Evolutionary conservation across 2,113 vertebrate species (phyloP), one percentile per base, ranked within the genome.

Genomic region (Willisornis vidua): DNA sequence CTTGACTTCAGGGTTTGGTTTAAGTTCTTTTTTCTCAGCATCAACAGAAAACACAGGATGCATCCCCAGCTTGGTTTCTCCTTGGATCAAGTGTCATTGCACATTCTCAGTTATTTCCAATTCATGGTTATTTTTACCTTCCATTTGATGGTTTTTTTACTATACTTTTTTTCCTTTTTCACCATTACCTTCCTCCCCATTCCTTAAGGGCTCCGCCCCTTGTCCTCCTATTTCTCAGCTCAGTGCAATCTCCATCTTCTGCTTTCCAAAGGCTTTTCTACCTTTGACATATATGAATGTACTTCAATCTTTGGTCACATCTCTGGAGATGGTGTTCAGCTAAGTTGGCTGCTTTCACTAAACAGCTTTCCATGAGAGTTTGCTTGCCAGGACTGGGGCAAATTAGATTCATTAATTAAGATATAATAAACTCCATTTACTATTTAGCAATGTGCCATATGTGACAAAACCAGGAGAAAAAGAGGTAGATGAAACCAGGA

Each of bases 341-440:
- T 91, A 75, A 74, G 62, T 28, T 89, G 57, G 35, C 48, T 90
- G 31, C 20, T 16, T 87, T 68, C 51, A 43, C 59, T 80, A 54
- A 76, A 61, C 67, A 90, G 41, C n/a, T 82, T 87, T 96, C 62
- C 67, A 89, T 39, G 29, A 82, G 41, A 67, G 31, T 80, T 75
- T 61, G 14, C 19, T 80, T 94, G 65, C 48, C 86, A 84, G 66
- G 8, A 79, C 58, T 58, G 63, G n/a, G 66, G 49, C 29, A 95
- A 96, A 74, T 83, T 71, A 86, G 18, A 79, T 74, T 82, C 46
- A 91, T 95, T 87, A 92, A 82, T 26, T 92, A 63, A 80, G 43
- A 65, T 54, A 67, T 14, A 94, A 77, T 80, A 90, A 96, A 71
- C 58, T 80, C 61, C 19, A 84, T 46, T 52, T 82, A 74, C 35